These are phyloP conservation scores for Chlorodrepanis virens DNA, from an alignment of 2,113 vertebrate species.

Conservation along the genomic window DNA sequence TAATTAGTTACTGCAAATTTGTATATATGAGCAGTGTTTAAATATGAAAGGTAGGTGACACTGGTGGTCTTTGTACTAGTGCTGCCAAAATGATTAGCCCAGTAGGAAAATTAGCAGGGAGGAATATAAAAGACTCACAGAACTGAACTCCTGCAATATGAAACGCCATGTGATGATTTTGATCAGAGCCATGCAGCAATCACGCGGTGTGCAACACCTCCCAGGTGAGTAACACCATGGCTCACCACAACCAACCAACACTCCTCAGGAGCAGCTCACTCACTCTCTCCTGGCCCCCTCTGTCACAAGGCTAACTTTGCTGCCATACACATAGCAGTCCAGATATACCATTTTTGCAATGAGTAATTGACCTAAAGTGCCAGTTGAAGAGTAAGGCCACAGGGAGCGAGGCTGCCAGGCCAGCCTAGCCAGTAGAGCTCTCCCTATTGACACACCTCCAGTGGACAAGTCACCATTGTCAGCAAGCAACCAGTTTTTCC, in stretches of 20 bases:
- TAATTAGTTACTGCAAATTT: background rate
- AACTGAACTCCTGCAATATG: background rate
- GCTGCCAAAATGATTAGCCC: background rate
- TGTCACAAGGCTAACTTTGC: background rate
- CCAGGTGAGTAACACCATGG: fast-evolving
- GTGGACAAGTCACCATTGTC: background rate
- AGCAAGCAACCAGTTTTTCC: background rate
- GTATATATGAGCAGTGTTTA: background rate
- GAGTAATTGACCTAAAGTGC: background rate
- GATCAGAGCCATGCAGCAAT: background rate
- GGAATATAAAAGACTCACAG: background rate
- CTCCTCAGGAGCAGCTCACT: background rate
- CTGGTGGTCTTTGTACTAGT: background rate
- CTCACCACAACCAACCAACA: background rate
- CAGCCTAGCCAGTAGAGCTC: background rate
- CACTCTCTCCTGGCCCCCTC: background rate
- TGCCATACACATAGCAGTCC: background rate
- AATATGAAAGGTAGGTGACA: background rate
- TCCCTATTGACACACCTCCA: background rate
- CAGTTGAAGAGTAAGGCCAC: background rate
- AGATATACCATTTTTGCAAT: background rate
- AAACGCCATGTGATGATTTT: background rate
- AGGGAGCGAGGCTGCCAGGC: background rate
- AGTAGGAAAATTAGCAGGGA: background rate
- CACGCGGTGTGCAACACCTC: fast-evolving